Conservation (phyloP, 2,888 invertebrate species). For the Tillus elongatus region DNA sequence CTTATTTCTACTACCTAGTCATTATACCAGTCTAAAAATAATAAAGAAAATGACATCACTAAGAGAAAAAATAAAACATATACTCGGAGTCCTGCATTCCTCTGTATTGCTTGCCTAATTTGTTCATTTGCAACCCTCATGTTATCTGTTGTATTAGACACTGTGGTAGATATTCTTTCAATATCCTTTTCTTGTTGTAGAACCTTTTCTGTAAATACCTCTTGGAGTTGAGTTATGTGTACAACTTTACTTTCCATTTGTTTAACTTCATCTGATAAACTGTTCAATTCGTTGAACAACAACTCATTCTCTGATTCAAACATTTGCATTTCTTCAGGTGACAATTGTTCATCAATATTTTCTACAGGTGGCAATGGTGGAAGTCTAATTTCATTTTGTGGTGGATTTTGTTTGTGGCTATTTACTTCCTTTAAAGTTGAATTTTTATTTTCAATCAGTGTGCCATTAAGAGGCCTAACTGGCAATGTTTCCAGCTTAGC, state of each 20-base stretch:
- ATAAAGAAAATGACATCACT: conserved; percentile 89
- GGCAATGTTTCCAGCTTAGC: conserved; percentile 60
- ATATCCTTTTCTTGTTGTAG: conserved; percentile 90
- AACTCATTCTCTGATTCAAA: conserved; percentile 87
- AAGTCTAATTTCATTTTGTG: conserved; percentile 5
- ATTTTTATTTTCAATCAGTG: conserved; percentile 11
- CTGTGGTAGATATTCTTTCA: conserved; percentile 78
- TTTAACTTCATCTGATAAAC: conserved; percentile 81
- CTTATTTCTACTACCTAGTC: too few species aligned
- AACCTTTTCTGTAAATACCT: conserved; percentile 93
- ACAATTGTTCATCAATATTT: conserved; percentile 57
- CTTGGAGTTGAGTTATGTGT: conserved; percentile 90
- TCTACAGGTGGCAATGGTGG: conserved; percentile 15
- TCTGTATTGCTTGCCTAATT: conserved; percentile 92
- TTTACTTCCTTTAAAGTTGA: conserved; percentile 12
- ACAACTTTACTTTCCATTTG: conserved; percentile 88
- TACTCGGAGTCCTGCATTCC: conserved; percentile 90
- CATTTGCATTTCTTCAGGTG: conserved; percentile 84
- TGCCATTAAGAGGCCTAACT: conserved; percentile 15
- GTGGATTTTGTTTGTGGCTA: conserved; percentile 9
- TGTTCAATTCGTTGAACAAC: conserved; percentile 78
- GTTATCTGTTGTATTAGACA: conserved; percentile 89
- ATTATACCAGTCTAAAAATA: conserved; percentile 99
- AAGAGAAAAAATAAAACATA: conserved; percentile 92
- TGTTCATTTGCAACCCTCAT: conserved; percentile 95